A percentile compares a stretch with the other conserved stretches of the same genome.
Evolutionary conservation across 2,113 vertebrate species (phyloP).

Genomic region (Andinoacara biseriatus): DNA sequence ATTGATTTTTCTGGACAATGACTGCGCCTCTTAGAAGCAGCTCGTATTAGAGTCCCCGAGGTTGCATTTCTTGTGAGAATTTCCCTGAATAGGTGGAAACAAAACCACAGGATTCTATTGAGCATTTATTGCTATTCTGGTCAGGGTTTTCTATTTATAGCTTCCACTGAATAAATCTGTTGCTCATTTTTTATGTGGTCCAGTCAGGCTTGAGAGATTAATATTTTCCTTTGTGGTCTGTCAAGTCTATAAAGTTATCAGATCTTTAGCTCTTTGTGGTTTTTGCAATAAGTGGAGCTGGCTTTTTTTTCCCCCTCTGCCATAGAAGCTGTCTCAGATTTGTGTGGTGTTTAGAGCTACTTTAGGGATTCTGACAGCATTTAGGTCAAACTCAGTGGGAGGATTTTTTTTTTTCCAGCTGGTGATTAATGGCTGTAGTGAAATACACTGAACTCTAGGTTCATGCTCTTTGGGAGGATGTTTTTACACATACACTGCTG

Average conservation of each 20-base stretch:
- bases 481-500: not conserved
- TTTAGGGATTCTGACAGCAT: constrained; percentile 1
- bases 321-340: constrained; percentile 16
- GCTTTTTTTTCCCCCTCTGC: not conserved
- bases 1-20: constrained; percentile 31
- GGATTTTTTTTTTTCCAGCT: not conserved
- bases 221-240: not conserved
- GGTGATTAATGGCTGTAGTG: not conserved
- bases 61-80: not conserved
- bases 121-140: constrained; percentile 20
- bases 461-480: not conserved
- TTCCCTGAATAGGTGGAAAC: not conserved
- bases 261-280: constrained; percentile 22
- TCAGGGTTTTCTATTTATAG: constrained; percentile 29
- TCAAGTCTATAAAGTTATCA: constrained; percentile 27
- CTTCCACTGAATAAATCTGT: not conserved
- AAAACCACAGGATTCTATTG: constrained; percentile 15
- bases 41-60: not conserved
- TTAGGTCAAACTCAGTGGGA: constrained; percentile 9
- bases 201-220: not conserved
- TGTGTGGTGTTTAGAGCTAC: not conserved
- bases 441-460: not conserved
- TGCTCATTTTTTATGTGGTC: not conserved
- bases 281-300: not conserved
- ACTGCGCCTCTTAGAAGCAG: constrained; percentile 10